These are phyloP conservation scores for Prunella fulvescens DNA, from an alignment of 2,113 vertebrate genomes.

Conservation along the genomic window DNA sequence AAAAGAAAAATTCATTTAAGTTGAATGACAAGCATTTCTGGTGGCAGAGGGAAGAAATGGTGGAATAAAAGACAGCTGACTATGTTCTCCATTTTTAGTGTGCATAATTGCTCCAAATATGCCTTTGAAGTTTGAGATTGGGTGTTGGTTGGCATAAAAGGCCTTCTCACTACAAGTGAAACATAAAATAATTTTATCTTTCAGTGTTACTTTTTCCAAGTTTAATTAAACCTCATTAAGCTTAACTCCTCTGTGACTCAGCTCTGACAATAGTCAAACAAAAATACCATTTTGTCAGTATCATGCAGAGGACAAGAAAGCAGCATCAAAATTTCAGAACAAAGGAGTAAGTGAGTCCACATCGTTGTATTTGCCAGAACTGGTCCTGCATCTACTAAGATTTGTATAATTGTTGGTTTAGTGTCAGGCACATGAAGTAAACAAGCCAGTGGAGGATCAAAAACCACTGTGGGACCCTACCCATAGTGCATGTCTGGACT, in stretches of 20 bases:
- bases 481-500: background rate
- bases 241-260: background rate
- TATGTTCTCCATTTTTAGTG: background rate
- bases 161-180: background rate
- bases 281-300: background rate
- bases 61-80: background rate
- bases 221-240: background rate
- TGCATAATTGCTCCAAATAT: background rate
- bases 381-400: background rate
- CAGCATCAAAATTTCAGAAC: background rate
- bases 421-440: background rate
- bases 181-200: background rate
- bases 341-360: background rate
- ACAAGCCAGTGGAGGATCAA: accelerated
- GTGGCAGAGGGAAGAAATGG: background rate
- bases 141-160: background rate
- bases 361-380: background rate
- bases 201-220: background rate
- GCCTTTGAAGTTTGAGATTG: background rate
- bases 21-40: background rate
- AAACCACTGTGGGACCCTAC: background rate
- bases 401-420: background rate
- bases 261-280: background rate
- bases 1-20: background rate
- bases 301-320: background rate